phyloP scores from a whole-genome alignment of 1,140 invertebrate species.

The Proctacanthus coquilletti region DNA sequence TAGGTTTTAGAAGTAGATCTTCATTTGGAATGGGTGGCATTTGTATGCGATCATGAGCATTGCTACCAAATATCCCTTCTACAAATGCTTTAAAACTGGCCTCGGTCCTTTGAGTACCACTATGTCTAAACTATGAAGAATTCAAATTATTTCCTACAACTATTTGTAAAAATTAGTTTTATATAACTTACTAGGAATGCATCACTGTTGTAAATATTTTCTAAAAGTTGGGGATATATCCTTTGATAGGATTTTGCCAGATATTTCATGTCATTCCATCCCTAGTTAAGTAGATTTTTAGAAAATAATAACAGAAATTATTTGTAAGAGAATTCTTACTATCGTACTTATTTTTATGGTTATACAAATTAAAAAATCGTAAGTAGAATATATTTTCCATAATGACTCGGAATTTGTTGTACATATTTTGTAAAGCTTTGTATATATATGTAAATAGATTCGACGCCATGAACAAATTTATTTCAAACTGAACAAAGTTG shows the following conservation, averaged over 20 bases:
- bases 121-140: slow-evolving; percentile 42
- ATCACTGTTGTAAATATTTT: background rate
- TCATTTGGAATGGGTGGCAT: slow-evolving; percentile 29
- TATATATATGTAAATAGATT: too few species aligned
- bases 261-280: slow-evolving; percentile 40
- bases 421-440: too few species aligned
- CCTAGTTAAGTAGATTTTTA: slow-evolving; percentile 22
- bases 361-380: too few species aligned
- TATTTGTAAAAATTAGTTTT: too few species aligned
- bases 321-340: background rate
- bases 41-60: slow-evolving; percentile 26
- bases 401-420: too few species aligned
- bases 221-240: slow-evolving; percentile 33
- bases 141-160: too few species aligned
- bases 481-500: too few species aligned
- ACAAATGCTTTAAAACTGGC: slow-evolving; percentile 50
- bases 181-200: background rate
- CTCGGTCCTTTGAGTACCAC: slow-evolving; percentile 44
- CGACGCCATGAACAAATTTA: too few species aligned
- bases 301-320: slow-evolving; percentile 2
- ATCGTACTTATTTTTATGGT: too few species aligned
- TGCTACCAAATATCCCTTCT: slow-evolving; percentile 44
- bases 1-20: slow-evolving; percentile 37
- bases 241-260: slow-evolving; percentile 41
- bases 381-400: too few species aligned